Conservation (phyloP, 2,113 vertebrate genomes). For the Pachyramphus minor region DNA sequence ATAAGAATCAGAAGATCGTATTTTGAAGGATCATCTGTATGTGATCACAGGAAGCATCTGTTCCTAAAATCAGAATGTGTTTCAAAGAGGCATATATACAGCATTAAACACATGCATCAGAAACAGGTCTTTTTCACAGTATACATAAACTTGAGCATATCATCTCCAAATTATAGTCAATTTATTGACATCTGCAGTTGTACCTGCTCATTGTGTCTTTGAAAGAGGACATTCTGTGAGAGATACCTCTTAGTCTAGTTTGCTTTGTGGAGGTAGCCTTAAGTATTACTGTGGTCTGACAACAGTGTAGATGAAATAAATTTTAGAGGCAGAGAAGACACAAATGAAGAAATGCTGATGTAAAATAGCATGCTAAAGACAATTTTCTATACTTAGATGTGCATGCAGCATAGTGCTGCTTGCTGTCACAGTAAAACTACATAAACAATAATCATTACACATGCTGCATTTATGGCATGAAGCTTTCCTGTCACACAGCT, state of each 20-base stretch:
- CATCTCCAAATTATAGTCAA: neutral
- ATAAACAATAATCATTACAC: neutral
- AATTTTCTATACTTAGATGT: neutral
- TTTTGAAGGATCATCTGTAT: neutral
- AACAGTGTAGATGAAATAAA: neutral
- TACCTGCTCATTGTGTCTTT: neutral
- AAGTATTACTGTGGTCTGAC: neutral
- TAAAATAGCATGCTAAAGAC: neutral
- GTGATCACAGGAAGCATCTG: neutral
- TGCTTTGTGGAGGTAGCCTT: neutral
- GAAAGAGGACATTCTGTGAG: neutral
- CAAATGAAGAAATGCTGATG: neutral
- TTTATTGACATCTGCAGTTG: neutral
- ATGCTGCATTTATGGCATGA: neutral
- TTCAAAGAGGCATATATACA: neutral
- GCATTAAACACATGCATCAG: neutral
- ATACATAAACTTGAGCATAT: neutral
- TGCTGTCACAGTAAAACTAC: neutral
- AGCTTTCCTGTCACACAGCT: neutral
- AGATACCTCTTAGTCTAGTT: too few species aligned
- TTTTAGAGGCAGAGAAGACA: neutral
- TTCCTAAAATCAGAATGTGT: neutral
- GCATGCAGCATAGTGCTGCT: neutral
- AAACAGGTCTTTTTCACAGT: neutral
- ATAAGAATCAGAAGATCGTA: neutral